phyloP scores from a whole-genome alignment of 2,888 invertebrate species.

The Chydorus sphaericus region DNA sequence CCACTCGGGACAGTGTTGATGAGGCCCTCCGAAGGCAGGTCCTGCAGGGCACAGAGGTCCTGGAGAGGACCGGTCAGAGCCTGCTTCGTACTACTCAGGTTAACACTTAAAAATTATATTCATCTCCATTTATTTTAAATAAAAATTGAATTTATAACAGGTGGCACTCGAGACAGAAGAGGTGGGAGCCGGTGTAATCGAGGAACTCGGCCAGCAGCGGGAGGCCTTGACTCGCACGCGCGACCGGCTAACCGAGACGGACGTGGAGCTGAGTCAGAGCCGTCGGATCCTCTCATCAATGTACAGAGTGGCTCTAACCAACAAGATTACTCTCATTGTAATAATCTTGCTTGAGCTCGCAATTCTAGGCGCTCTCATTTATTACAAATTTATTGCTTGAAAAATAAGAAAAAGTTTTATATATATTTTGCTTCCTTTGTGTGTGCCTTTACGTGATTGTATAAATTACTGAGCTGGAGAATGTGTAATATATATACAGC shows the following conservation, averaged over 20 bases:
- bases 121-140: too few relatives aligned
- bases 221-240: slow-evolving; percentile 48
- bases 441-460: too few relatives aligned
- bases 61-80: slow-evolving; percentile 46
- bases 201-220: slow-evolving; percentile 57
- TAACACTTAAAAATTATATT: too few relatives aligned
- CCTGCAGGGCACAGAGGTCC: slow-evolving; percentile 37
- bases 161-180: slow-evolving; percentile 66
- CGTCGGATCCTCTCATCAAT: slow-evolving; percentile 47
- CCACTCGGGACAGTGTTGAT: slow-evolving; percentile 23
- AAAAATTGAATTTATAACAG: too few relatives aligned
- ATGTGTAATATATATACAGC: too few relatives aligned
- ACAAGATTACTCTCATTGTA: slow-evolving; percentile 53
- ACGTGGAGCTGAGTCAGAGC: slow-evolving; percentile 49
- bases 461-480: too few relatives aligned
- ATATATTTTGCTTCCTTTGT: too few relatives aligned
- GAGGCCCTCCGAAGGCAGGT: slow-evolving; percentile 42
- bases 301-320: slow-evolving; percentile 52
- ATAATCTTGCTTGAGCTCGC: slow-evolving; percentile 55
- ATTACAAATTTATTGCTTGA: slow-evolving; percentile 40
- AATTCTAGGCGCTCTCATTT: slow-evolving; percentile 45
- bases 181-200: slow-evolving; percentile 58
- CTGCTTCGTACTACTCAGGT: slow-evolving; percentile 47
- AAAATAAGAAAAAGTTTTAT: not conserved
- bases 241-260: slow-evolving; percentile 51